These are phyloP conservation scores for Valencia hispanica DNA, from an alignment of 2,797 vertebrate genomes.

Conservation along the genomic window DNA sequence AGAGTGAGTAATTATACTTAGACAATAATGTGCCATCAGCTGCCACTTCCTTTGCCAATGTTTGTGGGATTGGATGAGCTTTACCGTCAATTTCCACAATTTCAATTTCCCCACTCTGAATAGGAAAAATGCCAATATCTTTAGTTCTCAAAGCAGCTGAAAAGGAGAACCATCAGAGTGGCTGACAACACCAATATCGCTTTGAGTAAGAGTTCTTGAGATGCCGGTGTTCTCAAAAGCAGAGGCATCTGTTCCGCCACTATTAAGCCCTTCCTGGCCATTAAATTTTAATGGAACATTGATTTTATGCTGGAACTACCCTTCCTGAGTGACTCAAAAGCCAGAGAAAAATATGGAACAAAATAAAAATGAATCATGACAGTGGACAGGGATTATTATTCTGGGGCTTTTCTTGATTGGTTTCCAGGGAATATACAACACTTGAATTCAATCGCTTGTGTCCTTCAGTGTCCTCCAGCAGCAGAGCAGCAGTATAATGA, in stretches of 20 bases:
- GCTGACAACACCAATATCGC: slow-evolving; percentile 56
- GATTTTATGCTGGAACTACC: slow-evolving; percentile 83
- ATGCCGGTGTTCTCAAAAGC: slow-evolving; percentile 70
- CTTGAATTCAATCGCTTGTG: slow-evolving; percentile 79
- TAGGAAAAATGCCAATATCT: slow-evolving; percentile 33
- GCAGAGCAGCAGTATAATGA: slow-evolving; percentile 73
- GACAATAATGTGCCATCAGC: slow-evolving; percentile 54
- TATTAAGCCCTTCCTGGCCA: slow-evolving; percentile 84
- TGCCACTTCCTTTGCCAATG: slow-evolving; percentile 59
- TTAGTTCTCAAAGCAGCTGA: slow-evolving; percentile 35
- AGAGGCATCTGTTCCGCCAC: slow-evolving; percentile 82
- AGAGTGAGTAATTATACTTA: slow-evolving; percentile 52
- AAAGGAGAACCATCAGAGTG: slow-evolving; percentile 36
- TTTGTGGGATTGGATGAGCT: slow-evolving; percentile 62
- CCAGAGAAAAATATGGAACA: slow-evolving; percentile 76
- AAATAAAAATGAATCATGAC: slow-evolving; percentile 84
- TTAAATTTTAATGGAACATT: slow-evolving; percentile 88
- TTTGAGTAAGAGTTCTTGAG: slow-evolving; percentile 68
- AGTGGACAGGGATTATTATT: slow-evolving; percentile 79
- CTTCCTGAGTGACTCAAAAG: slow-evolving; percentile 80
- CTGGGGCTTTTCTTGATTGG: slow-evolving; percentile 79
- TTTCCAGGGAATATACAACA: slow-evolving; percentile 82
- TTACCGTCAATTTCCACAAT: slow-evolving; percentile 58
- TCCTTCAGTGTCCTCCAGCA: slow-evolving; percentile 82
- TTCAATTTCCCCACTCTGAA: slow-evolving; percentile 48